Evolutionary conservation across 2,113 vertebrate species (phyloP).

Genomic region (Cnemophilus loriae): DNA sequence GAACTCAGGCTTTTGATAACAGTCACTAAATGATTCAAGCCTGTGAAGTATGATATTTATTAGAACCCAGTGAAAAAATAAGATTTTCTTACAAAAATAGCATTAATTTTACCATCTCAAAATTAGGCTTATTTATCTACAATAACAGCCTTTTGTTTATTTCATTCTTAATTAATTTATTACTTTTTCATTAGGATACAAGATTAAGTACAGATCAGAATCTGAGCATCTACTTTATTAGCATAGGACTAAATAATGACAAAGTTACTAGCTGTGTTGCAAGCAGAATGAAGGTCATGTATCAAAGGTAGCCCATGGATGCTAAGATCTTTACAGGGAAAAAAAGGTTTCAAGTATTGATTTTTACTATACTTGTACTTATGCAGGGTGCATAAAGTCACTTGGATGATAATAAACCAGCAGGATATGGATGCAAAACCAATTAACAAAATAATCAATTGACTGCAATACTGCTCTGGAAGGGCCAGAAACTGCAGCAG

Average conservation of each 20-base stretch:
- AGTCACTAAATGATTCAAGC: not conserved
- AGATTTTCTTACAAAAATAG: not conserved
- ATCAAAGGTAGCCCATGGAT: conserved; percentile 1
- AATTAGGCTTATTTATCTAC: not conserved
- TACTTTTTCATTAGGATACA: not conserved
- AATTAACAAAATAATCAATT: conserved; percentile 62
- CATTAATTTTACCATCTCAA: not conserved
- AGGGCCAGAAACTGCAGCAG: not conserved
- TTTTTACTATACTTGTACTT: conserved; percentile 55
- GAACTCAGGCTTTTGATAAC: not conserved
- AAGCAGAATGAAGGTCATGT: not conserved
- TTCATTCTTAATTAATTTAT: not conserved
- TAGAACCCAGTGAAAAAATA: not conserved
- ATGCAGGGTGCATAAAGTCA: conserved; percentile 7
- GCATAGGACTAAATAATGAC: not conserved
- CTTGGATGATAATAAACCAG: conserved; percentile 48
- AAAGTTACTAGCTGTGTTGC: not conserved
- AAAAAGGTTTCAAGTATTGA: conserved; percentile 50
- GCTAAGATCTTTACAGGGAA: conserved; percentile 5
- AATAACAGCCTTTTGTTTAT: not conserved
- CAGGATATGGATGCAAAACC: conserved; percentile 52
- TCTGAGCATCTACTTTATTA: not conserved
- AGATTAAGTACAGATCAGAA: not conserved
- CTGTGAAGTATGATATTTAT: not conserved
- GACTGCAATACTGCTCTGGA: not conserved